phyloP scores from a whole-genome alignment of 2,888 invertebrate genomes.

The Acanthosoma haemorrhoidale region DNA sequence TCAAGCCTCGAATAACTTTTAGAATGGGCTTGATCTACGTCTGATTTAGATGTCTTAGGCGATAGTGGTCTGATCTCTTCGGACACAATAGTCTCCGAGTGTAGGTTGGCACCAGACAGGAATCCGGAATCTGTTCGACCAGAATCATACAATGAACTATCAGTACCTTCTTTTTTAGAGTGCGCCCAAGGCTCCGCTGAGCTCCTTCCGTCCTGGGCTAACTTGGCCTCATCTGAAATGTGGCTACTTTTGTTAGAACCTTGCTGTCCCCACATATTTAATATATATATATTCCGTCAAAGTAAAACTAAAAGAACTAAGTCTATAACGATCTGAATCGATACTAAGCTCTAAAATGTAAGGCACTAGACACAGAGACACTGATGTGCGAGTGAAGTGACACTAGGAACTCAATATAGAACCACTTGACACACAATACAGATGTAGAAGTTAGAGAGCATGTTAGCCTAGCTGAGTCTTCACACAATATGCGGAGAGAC shows the following conservation, averaged over 20 bases:
- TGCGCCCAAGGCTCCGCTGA: constrained; percentile 14
- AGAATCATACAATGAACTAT: constrained; percentile 41
- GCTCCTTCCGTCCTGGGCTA: not conserved
- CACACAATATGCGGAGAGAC: not conserved
- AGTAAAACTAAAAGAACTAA: not conserved
- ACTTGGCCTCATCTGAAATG: not conserved
- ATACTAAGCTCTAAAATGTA: not conserved
- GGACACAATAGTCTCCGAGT: constrained; percentile 41
- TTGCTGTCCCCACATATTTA: constrained; percentile 22
- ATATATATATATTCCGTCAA: not conserved
- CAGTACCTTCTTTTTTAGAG: constrained; percentile 26
- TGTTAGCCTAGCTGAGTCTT: not conserved
- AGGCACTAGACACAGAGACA: not conserved
- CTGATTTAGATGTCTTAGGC: constrained; percentile 28
- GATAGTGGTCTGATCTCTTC: constrained; percentile 30
- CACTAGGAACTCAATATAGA: not conserved
- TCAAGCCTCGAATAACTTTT: constrained; percentile 54
- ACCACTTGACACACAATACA: not conserved
- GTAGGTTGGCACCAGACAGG: constrained; percentile 49
- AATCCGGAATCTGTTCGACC: constrained; percentile 49
- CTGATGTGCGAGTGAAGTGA: not conserved
- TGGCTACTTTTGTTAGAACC: constrained; percentile 10
- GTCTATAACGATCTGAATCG: not conserved
- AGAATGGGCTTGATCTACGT: constrained; percentile 33
- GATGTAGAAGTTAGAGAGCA: not conserved